A percentile compares a stretch with the other conserved stretches of the same genome.
These are phyloP conservation scores for Periophthalmus magnuspinnatus DNA, from an alignment of 2,797 vertebrate species.

Conservation along the genomic window DNA sequence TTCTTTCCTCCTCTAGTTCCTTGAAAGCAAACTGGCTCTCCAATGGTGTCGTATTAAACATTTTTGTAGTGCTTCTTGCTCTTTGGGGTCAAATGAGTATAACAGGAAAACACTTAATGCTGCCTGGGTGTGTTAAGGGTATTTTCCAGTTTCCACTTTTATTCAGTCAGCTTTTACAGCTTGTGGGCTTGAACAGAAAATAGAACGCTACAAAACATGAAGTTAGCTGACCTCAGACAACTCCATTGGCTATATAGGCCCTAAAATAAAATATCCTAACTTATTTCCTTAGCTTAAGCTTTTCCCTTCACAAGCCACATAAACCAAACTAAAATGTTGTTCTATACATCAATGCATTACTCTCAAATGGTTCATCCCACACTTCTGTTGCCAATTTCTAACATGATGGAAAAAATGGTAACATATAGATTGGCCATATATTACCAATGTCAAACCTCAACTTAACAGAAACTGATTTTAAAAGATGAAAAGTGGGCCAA, in stretches of 20 bases:
- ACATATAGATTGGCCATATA: neutral
- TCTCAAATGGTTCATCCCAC: neutral
- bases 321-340: neutral
- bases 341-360: neutral
- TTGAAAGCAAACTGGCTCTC: neutral
- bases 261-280: too few species aligned
- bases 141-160: neutral
- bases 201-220: neutral
- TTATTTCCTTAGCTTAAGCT: neutral
- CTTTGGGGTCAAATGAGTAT: constrained; percentile 5
- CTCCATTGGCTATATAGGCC: neutral
- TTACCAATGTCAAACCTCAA: neutral
- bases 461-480: neutral
- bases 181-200: neutral
- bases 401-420: neutral
- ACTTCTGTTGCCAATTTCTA: neutral
- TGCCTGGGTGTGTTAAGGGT: neutral
- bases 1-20: constrained; percentile 9
- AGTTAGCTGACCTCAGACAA: neutral
- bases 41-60: too few species aligned
- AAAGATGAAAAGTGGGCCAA: neutral
- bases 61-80: neutral
- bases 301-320: neutral
- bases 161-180: neutral
- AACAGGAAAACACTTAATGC: neutral